Percentiles rank a stretch among this genome's conserved stretches.
These are phyloP conservation scores for Tromatobia lineatoria DNA, from an alignment of 2,888 invertebrate species.

Conservation along the genomic window DNA sequence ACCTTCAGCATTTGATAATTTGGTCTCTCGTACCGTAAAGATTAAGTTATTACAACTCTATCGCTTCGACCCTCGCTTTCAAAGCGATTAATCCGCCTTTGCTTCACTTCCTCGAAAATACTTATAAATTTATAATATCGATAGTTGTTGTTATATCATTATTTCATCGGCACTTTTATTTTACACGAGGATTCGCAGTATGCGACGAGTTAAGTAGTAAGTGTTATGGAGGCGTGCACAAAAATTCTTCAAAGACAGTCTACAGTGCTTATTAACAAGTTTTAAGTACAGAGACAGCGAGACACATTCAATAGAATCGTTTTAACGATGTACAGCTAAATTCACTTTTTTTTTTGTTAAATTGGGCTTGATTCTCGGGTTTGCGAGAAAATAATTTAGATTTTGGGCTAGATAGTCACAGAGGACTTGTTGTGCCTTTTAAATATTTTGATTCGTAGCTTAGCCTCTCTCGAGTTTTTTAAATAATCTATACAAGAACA, in stretches of 20 bases:
- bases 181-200: constrained; percentile 25
- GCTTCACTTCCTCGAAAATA: constrained; percentile 48
- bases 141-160: constrained; percentile 30
- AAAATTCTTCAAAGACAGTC: constrained; percentile 51
- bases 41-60: constrained; percentile 44
- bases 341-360: constrained; percentile 13
- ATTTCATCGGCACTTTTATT: constrained; percentile 36
- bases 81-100: constrained; percentile 15
- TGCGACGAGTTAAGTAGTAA: constrained; percentile 28
- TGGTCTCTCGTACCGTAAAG: constrained; percentile 56
- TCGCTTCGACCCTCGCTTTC: constrained; percentile 24
- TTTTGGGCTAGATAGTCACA: constrained; percentile 16
- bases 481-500: constrained; percentile 32
- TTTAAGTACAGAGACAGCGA: constrained; percentile 53
- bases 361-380: constrained; percentile 6
- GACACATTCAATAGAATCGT: constrained; percentile 47
- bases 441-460: constrained; percentile 67
- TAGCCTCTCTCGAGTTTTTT: constrained; percentile 54
- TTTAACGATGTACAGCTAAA: constrained; percentile 41
- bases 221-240: constrained; percentile 24
- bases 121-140: constrained; percentile 49
- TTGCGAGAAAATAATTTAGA: constrained; percentile 38
- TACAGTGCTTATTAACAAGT: constrained; percentile 57
- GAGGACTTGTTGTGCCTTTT: constrained; percentile 16
- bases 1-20: constrained; percentile 44